Base-by-base conservation (phyloP, 1,140 invertebrate genomes). In the Brachionus angularis region DNA sequence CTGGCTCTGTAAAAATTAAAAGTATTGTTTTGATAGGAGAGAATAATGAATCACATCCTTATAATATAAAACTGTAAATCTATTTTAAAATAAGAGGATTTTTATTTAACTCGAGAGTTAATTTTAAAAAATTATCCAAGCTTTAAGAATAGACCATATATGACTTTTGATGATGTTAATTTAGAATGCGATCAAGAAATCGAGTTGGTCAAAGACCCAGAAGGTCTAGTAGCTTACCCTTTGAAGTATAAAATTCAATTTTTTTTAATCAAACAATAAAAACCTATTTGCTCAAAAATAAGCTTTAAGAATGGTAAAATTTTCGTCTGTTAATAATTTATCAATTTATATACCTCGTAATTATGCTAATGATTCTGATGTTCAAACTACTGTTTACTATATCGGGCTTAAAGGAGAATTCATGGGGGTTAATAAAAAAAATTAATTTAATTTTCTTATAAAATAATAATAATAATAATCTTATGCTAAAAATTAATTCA, bases 401-500 rank as follows among this genome's bases (percentile, higher is more conserved):
- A 96, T 97, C 78, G 93, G 93, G 12, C 83, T 97, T n/a, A 88
- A 87, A 78, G 93, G 93, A 5, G 92, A 96, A 83, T 95, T 89
- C 83, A 85, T 85, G n/a, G 86, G 88, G 76, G 87, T 83, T n/a
- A n/a, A n/a, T n/a, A 76, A 75, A 71, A 52, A 1, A 72, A 16
- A 47, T 33, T 71, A 18, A 27, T 5, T 39, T 52, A 10, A 61
- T 67, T 53, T 4, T 27, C 47, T 52, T 21, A 33, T 10, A 4
- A 14, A 14, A 42, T 23, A 5, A 1, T 27, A n/a, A n/a, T n/a
- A n/a, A n/a, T n/a, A n/a, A n/a, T n/a, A n/a, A n/a, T n/a, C n/a
- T n/a, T n/a, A n/a, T n/a, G n/a, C n/a, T n/a, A n/a, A n/a, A n/a
- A n/a, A 14, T 58, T 23, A 39, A 58, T 58, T 39, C 2, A 12